These are phyloP conservation scores for Hydriomena furcata DNA, from an alignment of 2,888 invertebrate genomes.

Conservation along the genomic window DNA sequence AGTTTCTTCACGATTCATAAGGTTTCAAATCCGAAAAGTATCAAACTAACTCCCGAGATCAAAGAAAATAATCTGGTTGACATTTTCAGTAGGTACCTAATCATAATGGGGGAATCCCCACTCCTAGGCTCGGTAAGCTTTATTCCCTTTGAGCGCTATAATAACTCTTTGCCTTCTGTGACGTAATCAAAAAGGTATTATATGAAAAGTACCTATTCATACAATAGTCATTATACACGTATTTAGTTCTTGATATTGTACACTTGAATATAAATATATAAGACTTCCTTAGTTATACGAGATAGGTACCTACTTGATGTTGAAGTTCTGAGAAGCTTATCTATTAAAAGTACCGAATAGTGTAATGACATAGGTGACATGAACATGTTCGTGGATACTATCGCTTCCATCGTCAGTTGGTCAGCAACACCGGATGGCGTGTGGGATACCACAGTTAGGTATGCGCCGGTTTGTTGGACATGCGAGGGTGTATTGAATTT, in stretches of 20 bases:
- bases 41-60: background rate
- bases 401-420: conserved; percentile 16
- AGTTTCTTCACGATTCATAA: background rate
- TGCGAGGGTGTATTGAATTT: conserved; percentile 1
- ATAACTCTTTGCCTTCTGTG: background rate
- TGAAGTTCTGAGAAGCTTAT: background rate
- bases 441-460: conserved; percentile 5
- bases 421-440: conserved; percentile 13
- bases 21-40: background rate
- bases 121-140: no score
- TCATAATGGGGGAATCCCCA: background rate
- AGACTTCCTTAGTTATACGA: background rate
- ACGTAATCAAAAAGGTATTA: no score
- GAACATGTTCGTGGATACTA: conserved; percentile 14
- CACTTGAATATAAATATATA: background rate
- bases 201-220: no score
- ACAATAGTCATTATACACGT: background rate
- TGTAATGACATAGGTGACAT: conserved; percentile 30
- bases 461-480: conserved; percentile 7
- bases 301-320: conserved; percentile 1
- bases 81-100: no score
- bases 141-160: no score
- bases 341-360: background rate
- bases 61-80: background rate
- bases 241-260: background rate